A percentile compares a stretch with the other conserved stretches of the same genome.
phyloP scores from a whole-genome alignment of 2,797 vertebrate species.

The Spheniscus humboldti region DNA sequence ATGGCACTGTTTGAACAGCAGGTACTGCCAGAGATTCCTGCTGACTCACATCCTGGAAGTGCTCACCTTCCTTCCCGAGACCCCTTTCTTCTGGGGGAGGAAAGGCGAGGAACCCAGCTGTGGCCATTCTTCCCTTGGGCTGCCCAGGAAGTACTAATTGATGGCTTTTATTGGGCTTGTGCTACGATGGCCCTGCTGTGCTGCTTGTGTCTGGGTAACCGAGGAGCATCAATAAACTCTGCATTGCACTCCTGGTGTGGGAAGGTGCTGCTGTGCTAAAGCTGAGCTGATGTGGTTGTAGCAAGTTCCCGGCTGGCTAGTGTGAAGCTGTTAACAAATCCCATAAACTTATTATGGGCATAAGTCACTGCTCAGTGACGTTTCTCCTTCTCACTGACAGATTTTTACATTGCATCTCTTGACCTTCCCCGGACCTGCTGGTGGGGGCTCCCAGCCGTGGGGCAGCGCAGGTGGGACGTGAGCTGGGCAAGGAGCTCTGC shows the following conservation, averaged over 20 bases:
- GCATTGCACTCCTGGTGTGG: background rate
- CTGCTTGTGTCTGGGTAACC: background rate
- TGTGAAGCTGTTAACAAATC: background rate
- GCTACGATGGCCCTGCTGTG: background rate
- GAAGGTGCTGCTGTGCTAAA: background rate
- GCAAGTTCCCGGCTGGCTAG: background rate
- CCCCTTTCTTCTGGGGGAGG: background rate
- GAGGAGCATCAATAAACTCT: background rate
- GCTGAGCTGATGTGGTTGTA: background rate
- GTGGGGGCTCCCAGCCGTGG: fast-evolving
- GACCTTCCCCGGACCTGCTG: background rate
- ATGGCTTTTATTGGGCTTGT: background rate
- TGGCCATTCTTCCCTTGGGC: background rate
- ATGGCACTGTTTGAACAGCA: background rate
- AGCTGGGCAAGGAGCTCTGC: fast-evolving
- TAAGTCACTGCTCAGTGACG: background rate
- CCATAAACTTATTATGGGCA: background rate
- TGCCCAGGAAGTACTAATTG: background rate
- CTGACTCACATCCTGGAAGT: background rate
- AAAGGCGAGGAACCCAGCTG: background rate
- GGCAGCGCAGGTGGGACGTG: background rate
- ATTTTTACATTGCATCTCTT: background rate
- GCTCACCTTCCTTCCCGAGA: background rate
- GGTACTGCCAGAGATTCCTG: background rate
- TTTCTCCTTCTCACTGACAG: constrained; percentile 23